A percentile compares a stretch with the other conserved stretches of the same genome.
Evolutionary conservation across 2,113 vertebrate genomes (phyloP).

Genomic region (Syngnathoides biaculeatus): DNA sequence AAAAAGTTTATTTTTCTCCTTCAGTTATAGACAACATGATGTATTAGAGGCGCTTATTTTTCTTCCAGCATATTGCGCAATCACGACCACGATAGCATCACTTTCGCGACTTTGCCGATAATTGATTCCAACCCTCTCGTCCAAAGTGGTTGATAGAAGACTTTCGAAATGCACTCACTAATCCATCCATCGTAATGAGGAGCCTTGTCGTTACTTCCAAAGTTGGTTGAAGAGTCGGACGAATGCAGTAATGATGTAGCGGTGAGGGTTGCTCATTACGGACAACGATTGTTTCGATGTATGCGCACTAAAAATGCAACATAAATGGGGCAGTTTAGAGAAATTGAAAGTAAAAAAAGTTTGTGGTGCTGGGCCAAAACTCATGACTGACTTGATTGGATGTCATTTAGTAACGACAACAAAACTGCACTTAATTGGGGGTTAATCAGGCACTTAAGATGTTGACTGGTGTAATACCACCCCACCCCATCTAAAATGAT

Average conservation of each 20-base stretch:
- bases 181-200: background rate
- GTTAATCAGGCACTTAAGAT: too few species aligned
- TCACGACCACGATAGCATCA: background rate
- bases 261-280: background rate
- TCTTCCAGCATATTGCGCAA: background rate
- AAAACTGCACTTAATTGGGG: too few species aligned
- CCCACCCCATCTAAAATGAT: too few species aligned
- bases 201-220: background rate
- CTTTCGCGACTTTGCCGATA: background rate
- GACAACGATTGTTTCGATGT: background rate
- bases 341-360: too few species aligned
- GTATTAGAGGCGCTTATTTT: background rate
- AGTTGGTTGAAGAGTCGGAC: background rate
- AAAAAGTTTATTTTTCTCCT: background rate
- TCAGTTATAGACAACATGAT: background rate
- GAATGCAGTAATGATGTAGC: constrained; percentile 2
- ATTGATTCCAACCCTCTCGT: background rate
- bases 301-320: too few species aligned
- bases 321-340: background rate
- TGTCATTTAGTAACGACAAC: background rate
- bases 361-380: background rate
- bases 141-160: constrained; percentile 3
- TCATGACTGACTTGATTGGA: background rate
- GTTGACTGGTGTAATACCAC: too few species aligned
- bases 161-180: background rate